These are phyloP conservation scores for Drosophila paranaensis DNA, from an alignment of 2,888 invertebrate genomes.

Conservation along the genomic window DNA sequence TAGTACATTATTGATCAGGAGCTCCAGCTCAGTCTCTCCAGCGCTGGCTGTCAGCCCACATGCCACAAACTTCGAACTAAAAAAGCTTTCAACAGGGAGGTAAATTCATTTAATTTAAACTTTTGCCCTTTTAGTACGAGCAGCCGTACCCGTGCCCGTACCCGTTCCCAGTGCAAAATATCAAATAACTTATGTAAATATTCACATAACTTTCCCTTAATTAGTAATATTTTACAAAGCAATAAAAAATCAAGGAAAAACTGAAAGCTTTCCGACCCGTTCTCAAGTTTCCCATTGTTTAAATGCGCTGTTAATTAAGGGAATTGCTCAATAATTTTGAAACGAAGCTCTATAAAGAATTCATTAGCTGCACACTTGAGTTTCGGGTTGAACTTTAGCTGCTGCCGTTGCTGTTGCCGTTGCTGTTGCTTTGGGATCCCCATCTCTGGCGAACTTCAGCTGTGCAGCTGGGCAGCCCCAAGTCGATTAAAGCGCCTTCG, in stretches of 20 bases:
- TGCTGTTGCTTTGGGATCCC: conserved; percentile 2
- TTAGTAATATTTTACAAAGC: background rate
- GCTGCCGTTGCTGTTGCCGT: conserved; percentile 8
- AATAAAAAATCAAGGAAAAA: background rate
- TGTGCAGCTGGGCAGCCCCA: conserved; percentile 35
- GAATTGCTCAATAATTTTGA: conserved; percentile 44
- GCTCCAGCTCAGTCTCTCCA: background rate
- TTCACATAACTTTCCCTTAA: background rate
- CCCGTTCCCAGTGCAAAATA: background rate
- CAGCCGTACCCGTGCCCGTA: too few relatives aligned
- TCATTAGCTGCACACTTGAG: conserved; percentile 58
- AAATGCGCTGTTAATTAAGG: conserved; percentile 42
- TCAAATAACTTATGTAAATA: background rate
- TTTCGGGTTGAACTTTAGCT: conserved; percentile 52
- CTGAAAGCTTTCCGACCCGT: background rate
- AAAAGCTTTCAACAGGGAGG: background rate
- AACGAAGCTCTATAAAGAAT: conserved; percentile 63
- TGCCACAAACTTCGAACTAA: background rate
- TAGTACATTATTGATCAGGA: background rate
- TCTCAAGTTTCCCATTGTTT: conserved; percentile 18
- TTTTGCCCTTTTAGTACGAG: background rate
- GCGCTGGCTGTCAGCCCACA: background rate
- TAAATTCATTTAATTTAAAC: background rate
- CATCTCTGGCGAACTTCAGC: background rate
- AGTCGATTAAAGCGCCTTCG: conserved; percentile 45